Base-by-base conservation (phyloP, 2,113 vertebrate genomes). In the Syngnathus scovelli region DNA sequence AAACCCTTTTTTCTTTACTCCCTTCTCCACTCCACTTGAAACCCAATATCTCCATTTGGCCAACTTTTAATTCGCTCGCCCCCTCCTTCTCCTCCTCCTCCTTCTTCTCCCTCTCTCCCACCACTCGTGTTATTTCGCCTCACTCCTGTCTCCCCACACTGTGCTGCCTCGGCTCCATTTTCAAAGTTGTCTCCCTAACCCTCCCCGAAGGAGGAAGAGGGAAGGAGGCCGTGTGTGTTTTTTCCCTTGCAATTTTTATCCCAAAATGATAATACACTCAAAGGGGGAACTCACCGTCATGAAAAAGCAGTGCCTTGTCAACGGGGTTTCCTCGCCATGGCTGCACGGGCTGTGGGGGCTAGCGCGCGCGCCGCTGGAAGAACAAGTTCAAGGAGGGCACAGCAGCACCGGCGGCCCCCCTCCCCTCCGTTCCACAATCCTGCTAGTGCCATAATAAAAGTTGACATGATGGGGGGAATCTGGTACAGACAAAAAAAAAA, bases 261-360 rank as follows among this genome's bases (percentile, higher is more conserved):
- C 95, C 95, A 96, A 98, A 98, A 98, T 98, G 97, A 98, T 96
- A 96, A 98, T 96, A 96, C 96, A 98, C 95, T 98, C 95, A 96
- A 96, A 98, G 94, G 95, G 95, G 95, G 96, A 98, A 98, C 95
- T 98, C 95, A 98, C 94, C 94, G 95, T 98, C 96, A 98, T 98
- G 95, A 98, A 96, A 98, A 98, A 98, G 94, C 95, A 94, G 94
- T 94, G 95, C 94, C 95, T 95, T 95, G 95, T 98, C 95, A 94
- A 95, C 96, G 94, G 95, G 96, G 94, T 97, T 98, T 98, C 96
- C 95, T 96, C 95, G 95, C 96, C 96, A 98, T 98, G 93, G 92
- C 94, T 93, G 94, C 95, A 98, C 95, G 95, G 96, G 96, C 94
- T 90, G 93, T 89, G 82, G 92, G 90, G 89, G 91, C 92, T 86